These are phyloP conservation scores for Ecdyonurus torrentis DNA, from an alignment of 2,888 invertebrate genomes.

Conservation along the genomic window DNA sequence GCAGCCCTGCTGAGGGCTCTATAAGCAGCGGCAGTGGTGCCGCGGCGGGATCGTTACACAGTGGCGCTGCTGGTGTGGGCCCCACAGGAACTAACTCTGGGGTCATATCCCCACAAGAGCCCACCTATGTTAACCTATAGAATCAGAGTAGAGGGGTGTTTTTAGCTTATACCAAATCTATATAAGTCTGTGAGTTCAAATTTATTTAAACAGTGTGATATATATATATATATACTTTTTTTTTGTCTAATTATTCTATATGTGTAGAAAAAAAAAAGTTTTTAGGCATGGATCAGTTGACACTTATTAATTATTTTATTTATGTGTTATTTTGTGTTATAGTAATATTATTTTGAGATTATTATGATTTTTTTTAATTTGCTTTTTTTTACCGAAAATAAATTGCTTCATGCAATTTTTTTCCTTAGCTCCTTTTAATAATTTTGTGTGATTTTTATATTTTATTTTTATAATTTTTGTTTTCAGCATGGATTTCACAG, in stretches of 20 bases:
- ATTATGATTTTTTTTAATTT: not conserved
- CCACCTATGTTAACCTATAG: slow-evolving; percentile 89
- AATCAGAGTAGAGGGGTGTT: slow-evolving; percentile 17
- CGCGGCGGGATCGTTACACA: slow-evolving; percentile 12
- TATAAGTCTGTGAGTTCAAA: slow-evolving; percentile 1
- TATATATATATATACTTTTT: too few species aligned
- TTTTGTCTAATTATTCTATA: not conserved
- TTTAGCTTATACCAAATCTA: not conserved
- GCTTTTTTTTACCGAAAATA: too few species aligned
- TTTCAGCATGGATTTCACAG: not conserved
- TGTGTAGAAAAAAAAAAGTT: not conserved
- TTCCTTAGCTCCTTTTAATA: too few species aligned
- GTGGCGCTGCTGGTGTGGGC: slow-evolving; percentile 14
- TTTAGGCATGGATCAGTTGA: not conserved
- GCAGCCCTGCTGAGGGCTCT: slow-evolving; percentile 17
- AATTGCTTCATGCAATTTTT: too few species aligned
- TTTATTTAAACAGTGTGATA: not conserved
- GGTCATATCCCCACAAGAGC: slow-evolving; percentile 46
- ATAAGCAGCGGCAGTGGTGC: slow-evolving; percentile 5
- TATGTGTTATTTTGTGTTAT: not conserved
- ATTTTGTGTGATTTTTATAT: not conserved
- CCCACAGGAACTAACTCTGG: slow-evolving; percentile 4
- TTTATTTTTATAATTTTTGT: not conserved
- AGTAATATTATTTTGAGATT: not conserved
- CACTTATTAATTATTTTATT: not conserved